Evolutionary conservation across 2,113 vertebrate genomes (phyloP).

Genomic region (Orcinus orca): DNA sequence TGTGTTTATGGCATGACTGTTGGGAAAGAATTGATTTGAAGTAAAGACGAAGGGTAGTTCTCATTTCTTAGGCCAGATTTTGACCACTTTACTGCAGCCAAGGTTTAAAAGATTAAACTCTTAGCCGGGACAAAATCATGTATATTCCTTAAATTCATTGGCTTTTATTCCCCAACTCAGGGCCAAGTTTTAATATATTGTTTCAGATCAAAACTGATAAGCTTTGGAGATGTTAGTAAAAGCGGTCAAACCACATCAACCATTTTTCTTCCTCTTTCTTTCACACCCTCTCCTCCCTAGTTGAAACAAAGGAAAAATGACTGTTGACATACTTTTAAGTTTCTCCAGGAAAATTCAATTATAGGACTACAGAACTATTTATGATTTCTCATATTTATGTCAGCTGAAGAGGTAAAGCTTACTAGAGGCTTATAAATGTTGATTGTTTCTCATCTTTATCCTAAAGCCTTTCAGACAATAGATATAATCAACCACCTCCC

Average conservation of each 20-base stretch:
- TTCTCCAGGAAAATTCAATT: not conserved
- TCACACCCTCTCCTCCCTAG: not conserved
- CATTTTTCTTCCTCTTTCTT: not conserved
- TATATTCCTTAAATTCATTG: not conserved
- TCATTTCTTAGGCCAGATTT: conserved; percentile 60
- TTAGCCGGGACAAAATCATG: not conserved
- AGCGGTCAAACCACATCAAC: not conserved
- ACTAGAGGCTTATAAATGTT: not conserved
- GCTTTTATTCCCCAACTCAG: not conserved
- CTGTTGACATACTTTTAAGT: not conserved
- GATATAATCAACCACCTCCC: not conserved
- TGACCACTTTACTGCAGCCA: conserved; percentile 17
- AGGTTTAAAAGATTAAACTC: conserved; percentile 47
- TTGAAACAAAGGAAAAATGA: not conserved
- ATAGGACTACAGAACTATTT: not conserved
- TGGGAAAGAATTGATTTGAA: conserved; percentile 59
- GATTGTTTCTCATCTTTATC: not conserved
- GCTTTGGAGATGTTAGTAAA: conserved; percentile 15
- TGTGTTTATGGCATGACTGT: conserved; percentile 32
- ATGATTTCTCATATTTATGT: not conserved
- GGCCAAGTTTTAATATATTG: conserved; percentile 34
- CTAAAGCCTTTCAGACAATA: not conserved
- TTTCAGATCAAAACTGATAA: not conserved
- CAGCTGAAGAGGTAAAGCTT: not conserved
- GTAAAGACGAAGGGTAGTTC: conserved; percentile 60